Percentiles rank a stretch among this genome's conserved stretches.
These are phyloP conservation scores for Lathronympha strigana DNA, from an alignment of 2,888 invertebrate genomes.

Conservation along the genomic window DNA sequence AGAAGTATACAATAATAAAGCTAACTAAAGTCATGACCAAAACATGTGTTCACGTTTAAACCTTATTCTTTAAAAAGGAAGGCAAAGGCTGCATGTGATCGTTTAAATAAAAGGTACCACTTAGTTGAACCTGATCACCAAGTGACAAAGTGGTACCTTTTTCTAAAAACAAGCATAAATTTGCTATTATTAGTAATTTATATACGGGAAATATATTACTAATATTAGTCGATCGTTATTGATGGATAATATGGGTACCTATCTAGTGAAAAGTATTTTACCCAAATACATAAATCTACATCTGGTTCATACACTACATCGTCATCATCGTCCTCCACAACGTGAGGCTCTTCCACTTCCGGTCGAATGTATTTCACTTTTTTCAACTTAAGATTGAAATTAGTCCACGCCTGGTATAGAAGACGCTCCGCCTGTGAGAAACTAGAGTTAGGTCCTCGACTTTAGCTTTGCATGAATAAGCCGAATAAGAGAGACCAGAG, in stretches of 20 bases:
- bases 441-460: neutral
- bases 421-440: conserved; percentile 20
- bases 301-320: conserved; percentile 26
- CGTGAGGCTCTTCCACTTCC: neutral
- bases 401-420: conserved; percentile 2
- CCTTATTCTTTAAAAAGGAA: too few species aligned
- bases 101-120: too few species aligned
- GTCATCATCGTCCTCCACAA: conserved; percentile 5
- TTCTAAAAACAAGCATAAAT: too few species aligned
- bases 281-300: neutral
- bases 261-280: neutral
- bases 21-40: too few species aligned
- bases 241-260: neutral
- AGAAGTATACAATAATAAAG: too few species aligned
- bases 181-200: neutral
- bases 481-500: neutral
- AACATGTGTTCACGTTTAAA: too few species aligned
- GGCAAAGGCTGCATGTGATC: too few species aligned
- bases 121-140: too few species aligned
- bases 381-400: conserved; percentile 12
- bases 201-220: neutral
- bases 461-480: neutral
- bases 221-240: neutral
- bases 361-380: conserved; percentile 3
- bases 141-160: too few species aligned